These are phyloP conservation scores for Augochlora pura DNA, from an alignment of 1,140 invertebrate species.

Conservation along the genomic window DNA sequence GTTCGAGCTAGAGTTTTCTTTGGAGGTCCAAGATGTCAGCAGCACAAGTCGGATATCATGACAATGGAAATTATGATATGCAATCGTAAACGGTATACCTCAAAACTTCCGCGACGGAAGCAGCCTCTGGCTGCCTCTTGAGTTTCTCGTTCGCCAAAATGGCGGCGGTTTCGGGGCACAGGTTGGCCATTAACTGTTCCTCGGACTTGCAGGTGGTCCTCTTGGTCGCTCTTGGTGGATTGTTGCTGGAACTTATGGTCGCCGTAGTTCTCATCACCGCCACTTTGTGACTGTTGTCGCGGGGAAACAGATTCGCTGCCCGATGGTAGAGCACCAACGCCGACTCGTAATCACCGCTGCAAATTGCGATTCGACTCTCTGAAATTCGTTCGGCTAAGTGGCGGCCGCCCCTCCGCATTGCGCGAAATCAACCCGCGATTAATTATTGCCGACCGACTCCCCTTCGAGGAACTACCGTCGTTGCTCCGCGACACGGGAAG, in stretches of 20 bases:
- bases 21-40: no score
- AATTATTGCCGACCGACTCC: neutral
- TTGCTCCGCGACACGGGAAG: neutral
- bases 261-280: slow-evolving; percentile 59
- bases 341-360: slow-evolving; percentile 72
- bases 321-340: slow-evolving; percentile 73
- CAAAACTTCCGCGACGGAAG: slow-evolving; percentile 23
- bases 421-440: slow-evolving; percentile 7
- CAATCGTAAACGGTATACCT: slow-evolving; percentile 11
- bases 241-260: slow-evolving; percentile 62
- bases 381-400: neutral
- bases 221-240: slow-evolving; percentile 43
- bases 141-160: slow-evolving; percentile 21
- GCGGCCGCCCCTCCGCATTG: neutral
- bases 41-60: no score
- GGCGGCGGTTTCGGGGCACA: slow-evolving; percentile 42
- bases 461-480: neutral
- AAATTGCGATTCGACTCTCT: slow-evolving; percentile 30
- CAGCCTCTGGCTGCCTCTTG: slow-evolving; percentile 39
- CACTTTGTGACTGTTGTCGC: slow-evolving; percentile 58
- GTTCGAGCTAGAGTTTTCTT: no score
- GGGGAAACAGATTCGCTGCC: slow-evolving; percentile 64
- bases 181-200: neutral
- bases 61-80: no score
- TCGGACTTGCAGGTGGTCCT: neutral